A percentile compares a stretch with the other conserved stretches of the same genome.
Conservation (phyloP, 2,797 vertebrate species). For the Ctenopoma multispine region DNA sequence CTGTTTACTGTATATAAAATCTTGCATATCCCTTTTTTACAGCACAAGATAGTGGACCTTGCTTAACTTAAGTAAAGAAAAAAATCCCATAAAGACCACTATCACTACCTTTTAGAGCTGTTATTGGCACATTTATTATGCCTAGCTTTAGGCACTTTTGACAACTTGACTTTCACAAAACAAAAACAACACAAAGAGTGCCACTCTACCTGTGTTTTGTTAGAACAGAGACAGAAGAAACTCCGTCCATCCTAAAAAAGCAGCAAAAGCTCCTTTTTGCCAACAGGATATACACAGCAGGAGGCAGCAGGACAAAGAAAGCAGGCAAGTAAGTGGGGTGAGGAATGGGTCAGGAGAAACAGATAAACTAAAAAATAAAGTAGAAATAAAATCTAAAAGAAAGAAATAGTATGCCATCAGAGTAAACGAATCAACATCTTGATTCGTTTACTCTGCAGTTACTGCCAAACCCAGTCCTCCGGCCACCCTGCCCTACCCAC, state of each 20-base stretch:
- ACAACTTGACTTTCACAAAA: not conserved
- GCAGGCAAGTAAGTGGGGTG: constrained; percentile 18
- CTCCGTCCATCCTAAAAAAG: constrained; percentile 31
- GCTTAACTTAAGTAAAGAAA: not conserved
- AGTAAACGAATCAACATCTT: not conserved
- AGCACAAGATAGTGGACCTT: not conserved
- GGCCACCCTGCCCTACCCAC: no score
- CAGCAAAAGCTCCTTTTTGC: constrained; percentile 44
- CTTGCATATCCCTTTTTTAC: not conserved
- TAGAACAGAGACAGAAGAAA: constrained; percentile 25
- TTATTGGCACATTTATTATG: not conserved
- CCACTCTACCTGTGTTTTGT: constrained; percentile 1
- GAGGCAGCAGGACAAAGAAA: constrained; percentile 38
- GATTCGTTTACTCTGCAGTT: not conserved
- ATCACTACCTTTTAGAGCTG: not conserved
- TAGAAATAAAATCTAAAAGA: no score
- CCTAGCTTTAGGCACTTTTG: not conserved
- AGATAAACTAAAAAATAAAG: constrained; percentile 6
- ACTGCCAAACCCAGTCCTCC: no score
- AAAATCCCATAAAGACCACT: not conserved
- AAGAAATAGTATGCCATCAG: not conserved
- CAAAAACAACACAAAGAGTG: not conserved
- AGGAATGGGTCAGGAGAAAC: constrained; percentile 10
- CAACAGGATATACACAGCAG: constrained; percentile 48
- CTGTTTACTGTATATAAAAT: not conserved